Evolutionary conservation across 2,888 invertebrate genomes (phyloP), one percentile per base, ranked within the genome.

Genomic region (Neoascia interrupta): DNA sequence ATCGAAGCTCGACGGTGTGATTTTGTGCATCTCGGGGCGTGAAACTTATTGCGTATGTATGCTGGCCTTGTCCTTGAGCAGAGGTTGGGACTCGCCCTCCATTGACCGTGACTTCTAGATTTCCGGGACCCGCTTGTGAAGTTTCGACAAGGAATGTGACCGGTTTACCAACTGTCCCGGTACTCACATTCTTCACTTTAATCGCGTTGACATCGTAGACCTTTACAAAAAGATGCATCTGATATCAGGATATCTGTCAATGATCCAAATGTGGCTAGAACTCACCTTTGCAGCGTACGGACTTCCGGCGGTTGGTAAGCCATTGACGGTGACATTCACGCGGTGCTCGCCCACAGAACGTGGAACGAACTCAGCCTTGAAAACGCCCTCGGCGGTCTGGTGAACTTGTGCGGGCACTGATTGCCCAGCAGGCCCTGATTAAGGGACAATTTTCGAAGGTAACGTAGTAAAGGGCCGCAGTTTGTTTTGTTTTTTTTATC

Each of bases 61-160:
- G 97, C 21, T 97, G 97, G 23, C 98, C 98, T 86, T 98, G 97
- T 0, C 97, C 97, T 86, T 98, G 97, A 8, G 98, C 98, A 18
- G 97, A 97, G 0, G 98, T 98, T 0, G 98, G 97, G 26, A 99
- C 98, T 75, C 97, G 92, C 0, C 99, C 99, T 5, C 98, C 97
- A 86, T 99, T 99, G 21, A 99, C 98, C 0, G 98, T 97, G 70
- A 99, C 99, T 89, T 99, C 99, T 39, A 99, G 90, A 89, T 99
- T 99, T 16, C 99, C 99, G 0, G 99, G 97, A 13, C 99, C 99
- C 3, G 99, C 99, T 88, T 97, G 96, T 86, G 97, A 96, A 10
- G 99, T 99, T 89, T 99, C 99, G 87, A 99, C 97, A 84, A 97
- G 91, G 88, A 97, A 97, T 41, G 97, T 97, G 28, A 97, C 96